Evolutionary conservation across 35 echinoderm and acorn worm genomes (phyloP).

Genomic region (Stichopus chloronotus): DNA sequence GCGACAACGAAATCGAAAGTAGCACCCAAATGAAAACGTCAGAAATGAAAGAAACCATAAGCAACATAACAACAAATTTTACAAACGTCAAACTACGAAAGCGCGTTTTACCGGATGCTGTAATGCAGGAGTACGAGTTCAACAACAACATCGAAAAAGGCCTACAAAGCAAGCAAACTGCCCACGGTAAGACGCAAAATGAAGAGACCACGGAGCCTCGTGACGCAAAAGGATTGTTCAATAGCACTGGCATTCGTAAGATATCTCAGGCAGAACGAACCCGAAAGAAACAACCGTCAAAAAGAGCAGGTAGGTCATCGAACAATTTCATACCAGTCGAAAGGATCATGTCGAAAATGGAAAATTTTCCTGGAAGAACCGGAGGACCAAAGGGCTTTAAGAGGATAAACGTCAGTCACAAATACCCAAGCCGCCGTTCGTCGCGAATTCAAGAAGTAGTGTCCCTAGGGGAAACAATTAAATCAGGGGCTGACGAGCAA

Average conservation of each 20-base stretch:
- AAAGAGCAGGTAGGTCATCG: not conserved
- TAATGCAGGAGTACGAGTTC: slow-evolving; percentile 19
- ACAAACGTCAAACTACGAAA: slow-evolving; percentile 11
- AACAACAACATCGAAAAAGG: not conserved
- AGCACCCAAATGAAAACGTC: not conserved
- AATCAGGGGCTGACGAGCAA: not conserved
- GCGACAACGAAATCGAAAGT: not conserved
- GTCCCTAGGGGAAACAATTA: not conserved
- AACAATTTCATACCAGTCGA: not conserved
- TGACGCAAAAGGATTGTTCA: not conserved
- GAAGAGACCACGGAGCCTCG: too few relatives aligned
- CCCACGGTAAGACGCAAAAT: not conserved
- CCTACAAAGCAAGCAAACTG: not conserved
- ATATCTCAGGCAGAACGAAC: not conserved
- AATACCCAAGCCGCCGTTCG: not conserved
- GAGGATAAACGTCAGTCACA: not conserved
- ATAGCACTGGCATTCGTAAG: not conserved
- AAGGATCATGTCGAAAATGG: not conserved
- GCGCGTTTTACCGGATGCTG: not conserved
- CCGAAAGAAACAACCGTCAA: not conserved
- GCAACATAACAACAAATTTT: not conserved
- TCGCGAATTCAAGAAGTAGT: not conserved
- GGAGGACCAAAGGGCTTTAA: not conserved
- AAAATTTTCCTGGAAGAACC: not conserved
- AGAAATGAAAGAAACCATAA: not conserved